phyloP scores from a whole-genome alignment of 2,888 invertebrate species.

The Apamea anceps region DNA sequence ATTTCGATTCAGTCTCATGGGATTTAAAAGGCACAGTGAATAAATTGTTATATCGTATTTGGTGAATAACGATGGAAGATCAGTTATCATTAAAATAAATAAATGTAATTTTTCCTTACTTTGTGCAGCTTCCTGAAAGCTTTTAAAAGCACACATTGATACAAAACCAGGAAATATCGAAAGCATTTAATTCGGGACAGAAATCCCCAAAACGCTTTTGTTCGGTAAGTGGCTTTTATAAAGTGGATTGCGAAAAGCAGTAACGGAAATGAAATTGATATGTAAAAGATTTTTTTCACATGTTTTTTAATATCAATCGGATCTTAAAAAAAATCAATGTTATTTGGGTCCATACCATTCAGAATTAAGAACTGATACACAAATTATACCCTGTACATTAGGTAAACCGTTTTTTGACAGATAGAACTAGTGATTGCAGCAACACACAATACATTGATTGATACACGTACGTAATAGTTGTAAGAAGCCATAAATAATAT shows the following conservation, averaged over 20 bases:
- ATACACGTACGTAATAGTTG: no score
- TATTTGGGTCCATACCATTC: background rate
- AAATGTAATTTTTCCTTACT: conserved; percentile 11
- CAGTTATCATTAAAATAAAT: conserved; percentile 31
- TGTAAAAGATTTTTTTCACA: background rate
- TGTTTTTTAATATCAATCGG: no score
- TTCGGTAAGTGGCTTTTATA: conserved; percentile 35
- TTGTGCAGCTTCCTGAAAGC: conserved; percentile 27
- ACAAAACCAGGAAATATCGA: conserved; percentile 5
- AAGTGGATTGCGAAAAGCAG: conserved; percentile 6
- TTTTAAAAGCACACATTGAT: conserved; percentile 31
- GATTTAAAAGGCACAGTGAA: conserved; percentile 48
- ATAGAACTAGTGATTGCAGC: no score
- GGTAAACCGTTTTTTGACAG: no score
- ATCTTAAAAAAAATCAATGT: background rate
- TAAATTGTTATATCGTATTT: conserved; percentile 42
- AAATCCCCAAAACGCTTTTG: conserved; percentile 36
- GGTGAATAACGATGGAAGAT: conserved; percentile 37
- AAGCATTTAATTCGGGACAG: conserved; percentile 32
- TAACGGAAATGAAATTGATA: conserved; percentile 26
- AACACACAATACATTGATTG: no score
- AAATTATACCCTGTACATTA: background rate
- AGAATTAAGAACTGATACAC: background rate
- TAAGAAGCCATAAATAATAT: no score
- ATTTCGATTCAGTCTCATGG: conserved; percentile 15